Conservation (phyloP, 2,113 vertebrate genomes). For the Herpetotheres cachinnans region DNA sequence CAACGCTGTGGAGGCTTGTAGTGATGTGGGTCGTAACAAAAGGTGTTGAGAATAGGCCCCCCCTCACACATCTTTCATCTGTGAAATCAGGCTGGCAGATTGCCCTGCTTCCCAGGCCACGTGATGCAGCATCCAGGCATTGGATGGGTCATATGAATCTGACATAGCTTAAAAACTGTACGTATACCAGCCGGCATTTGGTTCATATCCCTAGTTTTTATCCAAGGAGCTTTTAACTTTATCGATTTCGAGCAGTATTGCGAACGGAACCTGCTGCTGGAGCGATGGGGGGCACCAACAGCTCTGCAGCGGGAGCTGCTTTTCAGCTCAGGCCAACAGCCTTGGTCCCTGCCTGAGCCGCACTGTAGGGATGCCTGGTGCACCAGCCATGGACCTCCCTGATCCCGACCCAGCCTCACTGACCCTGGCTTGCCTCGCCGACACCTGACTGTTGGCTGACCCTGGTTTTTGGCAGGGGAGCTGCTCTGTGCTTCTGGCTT, state of each 20-base stretch:
- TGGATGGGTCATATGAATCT: background rate
- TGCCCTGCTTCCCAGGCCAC: background rate
- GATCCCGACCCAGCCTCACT: background rate
- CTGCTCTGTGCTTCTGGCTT: background rate
- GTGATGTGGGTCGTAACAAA: background rate
- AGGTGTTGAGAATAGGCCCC: background rate
- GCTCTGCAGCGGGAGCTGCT: background rate
- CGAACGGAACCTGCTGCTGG: background rate
- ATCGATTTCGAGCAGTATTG: background rate
- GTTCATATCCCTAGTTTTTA: background rate
- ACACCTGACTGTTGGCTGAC: background rate
- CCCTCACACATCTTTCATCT: background rate
- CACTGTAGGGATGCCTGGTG: background rate
- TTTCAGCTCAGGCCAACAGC: background rate
- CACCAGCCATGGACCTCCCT: background rate
- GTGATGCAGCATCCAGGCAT: background rate
- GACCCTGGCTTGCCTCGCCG: background rate
- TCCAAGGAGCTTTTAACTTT: background rate
- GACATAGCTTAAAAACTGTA: background rate
- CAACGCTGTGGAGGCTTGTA: background rate
- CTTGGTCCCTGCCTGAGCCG: background rate
- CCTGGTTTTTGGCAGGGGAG: background rate
- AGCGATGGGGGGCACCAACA: rapidly evolving
- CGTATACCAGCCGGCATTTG: rapidly evolving
- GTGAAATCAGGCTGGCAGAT: background rate